Evolutionary conservation across 2,797 vertebrate species (phyloP).

Genomic region (Galago senegalensis): DNA sequence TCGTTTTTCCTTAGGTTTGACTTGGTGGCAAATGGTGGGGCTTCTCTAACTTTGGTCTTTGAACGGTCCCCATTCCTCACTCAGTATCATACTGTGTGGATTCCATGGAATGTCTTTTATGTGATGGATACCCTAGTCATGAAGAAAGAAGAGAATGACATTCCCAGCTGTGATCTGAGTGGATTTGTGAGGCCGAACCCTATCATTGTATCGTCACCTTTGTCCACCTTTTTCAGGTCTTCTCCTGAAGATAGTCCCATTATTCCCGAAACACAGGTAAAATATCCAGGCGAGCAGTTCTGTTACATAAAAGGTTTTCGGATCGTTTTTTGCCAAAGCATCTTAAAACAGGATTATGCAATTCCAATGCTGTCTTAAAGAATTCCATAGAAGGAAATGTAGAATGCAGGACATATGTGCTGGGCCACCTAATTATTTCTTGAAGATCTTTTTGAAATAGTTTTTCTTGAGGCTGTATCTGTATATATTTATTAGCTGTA

Average conservation of each 20-base stretch:
- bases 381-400: not conserved
- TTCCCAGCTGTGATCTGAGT: slow-evolving; percentile 97
- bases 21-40: slow-evolving; percentile 96
- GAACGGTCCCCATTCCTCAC: slow-evolving; percentile 96
- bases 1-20: slow-evolving; percentile 94
- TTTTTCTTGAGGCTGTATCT: not conserved
- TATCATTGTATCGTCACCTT: slow-evolving; percentile 95
- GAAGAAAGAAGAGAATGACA: slow-evolving; percentile 97
- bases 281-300: not conserved
- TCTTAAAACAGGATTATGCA: not conserved
- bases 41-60: slow-evolving; percentile 95
- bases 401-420: not conserved
- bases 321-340: not conserved
- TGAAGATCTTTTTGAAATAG: not conserved
- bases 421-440: not conserved
- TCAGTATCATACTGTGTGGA: slow-evolving; percentile 96
- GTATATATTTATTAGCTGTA: not conserved
- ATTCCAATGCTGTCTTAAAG: not conserved
- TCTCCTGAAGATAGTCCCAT: slow-evolving; percentile 96
- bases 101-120: slow-evolving; percentile 98
- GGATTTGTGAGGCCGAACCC: slow-evolving; percentile 96
- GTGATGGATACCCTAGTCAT: slow-evolving; percentile 99
- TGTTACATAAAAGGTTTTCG: not conserved
- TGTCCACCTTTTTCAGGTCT: slow-evolving; percentile 97
- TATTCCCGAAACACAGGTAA: slow-evolving; percentile 99